phyloP scores from a whole-genome alignment of 2,113 vertebrate genomes.

The Noturus placidus region DNA sequence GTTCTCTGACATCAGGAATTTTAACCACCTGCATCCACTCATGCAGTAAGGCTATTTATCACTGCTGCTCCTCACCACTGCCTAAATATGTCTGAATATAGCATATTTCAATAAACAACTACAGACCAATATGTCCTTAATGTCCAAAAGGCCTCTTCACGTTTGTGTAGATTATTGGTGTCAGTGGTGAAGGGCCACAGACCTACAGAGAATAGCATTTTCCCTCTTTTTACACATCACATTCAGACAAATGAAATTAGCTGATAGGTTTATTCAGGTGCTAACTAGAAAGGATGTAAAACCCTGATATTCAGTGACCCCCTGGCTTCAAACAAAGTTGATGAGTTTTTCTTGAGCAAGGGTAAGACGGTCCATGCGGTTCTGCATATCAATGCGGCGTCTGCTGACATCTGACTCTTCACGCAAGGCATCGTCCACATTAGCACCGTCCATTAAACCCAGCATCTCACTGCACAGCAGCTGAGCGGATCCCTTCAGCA shows the following conservation, averaged over 20 bases:
- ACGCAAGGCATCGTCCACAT: conserved; percentile 42
- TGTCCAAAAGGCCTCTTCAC: not conserved
- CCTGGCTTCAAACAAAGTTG: conserved; percentile 58
- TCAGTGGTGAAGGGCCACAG: not conserved
- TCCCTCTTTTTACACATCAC: no score
- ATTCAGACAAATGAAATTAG: not conserved
- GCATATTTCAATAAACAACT: not conserved
- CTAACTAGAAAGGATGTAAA: not conserved
- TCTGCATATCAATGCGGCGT: conserved; percentile 32
- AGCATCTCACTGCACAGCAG: conserved; percentile 49
- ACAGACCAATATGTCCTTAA: not conserved
- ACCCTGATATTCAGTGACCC: not conserved
- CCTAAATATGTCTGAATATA: no score
- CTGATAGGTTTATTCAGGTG: not conserved
- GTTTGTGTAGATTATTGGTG: not conserved
- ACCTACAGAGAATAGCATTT: no score
- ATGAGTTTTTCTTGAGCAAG: conserved; percentile 35
- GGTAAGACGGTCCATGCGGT: conserved; percentile 30
- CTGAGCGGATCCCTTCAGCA: conserved; percentile 48
- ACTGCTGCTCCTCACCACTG: no score
- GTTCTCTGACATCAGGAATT: no score
- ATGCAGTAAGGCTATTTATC: no score
- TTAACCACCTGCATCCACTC: no score
- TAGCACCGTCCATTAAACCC: conserved; percentile 36
- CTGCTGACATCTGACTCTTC: conserved; percentile 46